These are phyloP conservation scores for Dysidea cf. avara DNA, from an alignment of 37 sponge, comb jelly and placozoan species.

Conservation along the genomic window DNA sequence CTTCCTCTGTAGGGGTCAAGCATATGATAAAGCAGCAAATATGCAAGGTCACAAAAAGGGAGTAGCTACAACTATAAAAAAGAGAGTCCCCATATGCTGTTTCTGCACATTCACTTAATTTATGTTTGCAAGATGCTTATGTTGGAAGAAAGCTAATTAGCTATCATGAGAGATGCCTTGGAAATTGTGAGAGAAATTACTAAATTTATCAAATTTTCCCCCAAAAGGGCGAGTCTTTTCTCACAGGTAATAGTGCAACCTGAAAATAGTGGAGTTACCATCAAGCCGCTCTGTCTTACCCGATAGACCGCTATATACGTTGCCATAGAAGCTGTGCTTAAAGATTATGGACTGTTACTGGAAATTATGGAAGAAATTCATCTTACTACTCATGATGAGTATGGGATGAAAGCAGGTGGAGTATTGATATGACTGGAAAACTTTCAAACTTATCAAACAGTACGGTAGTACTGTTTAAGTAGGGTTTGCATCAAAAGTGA, in stretches of 20 bases:
- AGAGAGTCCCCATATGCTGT: conserved; percentile 43
- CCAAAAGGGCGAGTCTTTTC: conserved; percentile 46
- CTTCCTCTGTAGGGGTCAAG: conserved; percentile 51
- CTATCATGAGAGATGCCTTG: conserved; percentile 45
- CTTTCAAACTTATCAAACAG: too few relatives aligned
- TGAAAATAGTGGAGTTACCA: conserved; percentile 1
- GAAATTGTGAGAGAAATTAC: conserved; percentile 28
- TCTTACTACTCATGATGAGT: conserved; percentile 22
- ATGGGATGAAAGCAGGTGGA: conserved; percentile 21
- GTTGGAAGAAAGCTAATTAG: conserved; percentile 22
- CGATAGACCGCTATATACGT: conserved; percentile 28
- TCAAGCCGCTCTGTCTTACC: conserved; percentile 27
- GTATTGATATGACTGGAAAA: conserved; percentile 15
- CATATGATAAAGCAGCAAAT: conserved; percentile 54
- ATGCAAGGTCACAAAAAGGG: conserved; percentile 42
- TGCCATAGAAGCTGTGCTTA: conserved; percentile 17
- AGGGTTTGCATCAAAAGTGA: too few relatives aligned
- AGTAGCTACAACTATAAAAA: conserved; percentile 29
- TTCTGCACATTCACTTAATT: conserved; percentile 37
- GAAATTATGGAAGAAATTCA: conserved; percentile 31
- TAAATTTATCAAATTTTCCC: conserved; percentile 36
- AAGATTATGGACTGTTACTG: conserved; percentile 9
- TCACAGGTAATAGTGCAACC: conserved; percentile 19
- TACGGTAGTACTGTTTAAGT: too few relatives aligned
- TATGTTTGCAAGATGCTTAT: conserved; percentile 51